Evolutionary conservation across 1,140 invertebrate species (phyloP), one percentile per base, ranked within the genome.

Genomic region (Macrotrachela quadricornifera): DNA sequence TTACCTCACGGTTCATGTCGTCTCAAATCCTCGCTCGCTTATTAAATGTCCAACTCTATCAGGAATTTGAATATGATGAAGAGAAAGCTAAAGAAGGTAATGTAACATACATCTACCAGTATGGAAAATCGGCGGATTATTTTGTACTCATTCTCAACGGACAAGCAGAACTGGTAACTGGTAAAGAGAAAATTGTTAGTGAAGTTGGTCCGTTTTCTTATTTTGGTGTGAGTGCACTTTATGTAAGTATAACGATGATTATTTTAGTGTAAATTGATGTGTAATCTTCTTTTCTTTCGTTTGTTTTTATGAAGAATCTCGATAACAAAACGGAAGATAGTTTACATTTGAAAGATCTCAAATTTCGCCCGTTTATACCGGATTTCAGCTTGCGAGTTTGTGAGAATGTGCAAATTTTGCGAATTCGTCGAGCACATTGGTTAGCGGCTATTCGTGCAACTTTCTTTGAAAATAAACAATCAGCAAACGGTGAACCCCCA

Each of bases 91-190:
- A 16, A 43, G 39, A 44, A 0, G 41, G 49, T 45, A 45, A 49
- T 37, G 46, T 38, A 49, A n/a, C 15, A 4, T 54, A 49, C 43
- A 18, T 54, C 10, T 54, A 54, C 18, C 3, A 54, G 39, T 49
- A 43, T 46, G 53, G 53, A 3, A 40, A 47, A 6, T 30, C 42
- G 39, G 16, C 16, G 45, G 54, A 56, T 44, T 56, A 51, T 41
- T 56, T 56, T 43, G 46, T 51, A 12, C 39, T 51, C 13, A 56
- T 56, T 36, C 17, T 56, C 10, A 41, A 46, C 42, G 54, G 54
- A 15, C 39, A 46, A 11, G 49, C 45, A n/a, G 46, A 17, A 12
- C 13, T 56, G n/a, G 14, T 45, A 37, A 41, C 46, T 4, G 49
- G 54, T n/a, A 30, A n/a, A 15, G 54, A 56, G 30, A 44, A 44